phyloP scores from a whole-genome alignment of 2,113 vertebrate genomes.

The Poecilia latipinna region DNA sequence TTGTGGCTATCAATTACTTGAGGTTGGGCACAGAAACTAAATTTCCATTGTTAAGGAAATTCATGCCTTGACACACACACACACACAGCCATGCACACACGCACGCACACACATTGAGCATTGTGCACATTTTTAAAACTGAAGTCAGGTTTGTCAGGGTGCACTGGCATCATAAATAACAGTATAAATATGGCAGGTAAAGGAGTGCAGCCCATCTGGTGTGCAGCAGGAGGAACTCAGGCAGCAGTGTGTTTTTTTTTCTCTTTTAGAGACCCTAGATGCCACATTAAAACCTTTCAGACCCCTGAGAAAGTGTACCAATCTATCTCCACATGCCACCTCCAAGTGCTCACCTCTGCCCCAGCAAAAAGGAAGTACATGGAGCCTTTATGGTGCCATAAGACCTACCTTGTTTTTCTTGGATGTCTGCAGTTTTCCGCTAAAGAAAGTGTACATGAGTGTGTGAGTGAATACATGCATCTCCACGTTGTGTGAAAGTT shows the following conservation, averaged over 20 bases:
- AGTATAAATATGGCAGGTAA: slow-evolving; percentile 55
- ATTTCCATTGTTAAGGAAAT: slow-evolving; percentile 75
- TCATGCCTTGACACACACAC: slow-evolving; percentile 47
- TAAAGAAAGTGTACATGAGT: background rate
- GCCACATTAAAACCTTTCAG: slow-evolving; percentile 33
- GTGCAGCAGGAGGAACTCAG: slow-evolving; percentile 35
- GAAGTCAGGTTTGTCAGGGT: slow-evolving; percentile 33
- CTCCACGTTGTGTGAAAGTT: background rate
- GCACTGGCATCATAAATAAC: slow-evolving; percentile 58
- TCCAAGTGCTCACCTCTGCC: slow-evolving; percentile 8
- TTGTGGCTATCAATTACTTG: slow-evolving; percentile 68
- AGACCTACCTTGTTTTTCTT: slow-evolving; percentile 46
- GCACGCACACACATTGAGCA: background rate
- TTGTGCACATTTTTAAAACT: slow-evolving; percentile 42
- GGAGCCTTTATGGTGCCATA: slow-evolving; percentile 39
- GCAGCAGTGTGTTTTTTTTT: slow-evolving; percentile 6
- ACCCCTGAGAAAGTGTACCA: slow-evolving; percentile 33
- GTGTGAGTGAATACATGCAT: background rate
- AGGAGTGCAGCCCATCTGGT: slow-evolving; percentile 56
- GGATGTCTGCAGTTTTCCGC: slow-evolving; percentile 33
- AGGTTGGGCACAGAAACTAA: slow-evolving; percentile 66
- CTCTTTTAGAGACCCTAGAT: background rate
- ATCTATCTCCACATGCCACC: slow-evolving; percentile 36
- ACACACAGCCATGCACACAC: slow-evolving; percentile 12
- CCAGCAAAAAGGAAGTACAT: slow-evolving; percentile 29